These are phyloP conservation scores for Drosophila borborema DNA, from an alignment of 2,888 invertebrate genomes.

Conservation along the genomic window DNA sequence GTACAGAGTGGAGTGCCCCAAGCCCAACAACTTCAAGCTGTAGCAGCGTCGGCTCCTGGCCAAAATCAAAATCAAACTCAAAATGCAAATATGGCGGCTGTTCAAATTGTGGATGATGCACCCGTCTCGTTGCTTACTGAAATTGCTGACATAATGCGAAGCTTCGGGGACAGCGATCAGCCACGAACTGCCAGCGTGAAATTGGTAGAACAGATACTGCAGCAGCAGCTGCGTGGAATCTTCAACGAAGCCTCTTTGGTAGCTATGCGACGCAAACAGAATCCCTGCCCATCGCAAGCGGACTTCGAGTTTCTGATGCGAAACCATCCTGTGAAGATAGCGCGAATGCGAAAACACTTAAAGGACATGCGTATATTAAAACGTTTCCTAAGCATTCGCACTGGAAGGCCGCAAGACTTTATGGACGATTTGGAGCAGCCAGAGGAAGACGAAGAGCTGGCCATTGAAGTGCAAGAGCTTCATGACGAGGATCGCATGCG, in stretches of 20 bases:
- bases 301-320: conserved; percentile 94
- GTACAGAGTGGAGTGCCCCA: conserved; percentile 54
- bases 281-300: conserved; percentile 86
- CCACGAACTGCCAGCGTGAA: conserved; percentile 93
- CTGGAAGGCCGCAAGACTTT: conserved; percentile 82
- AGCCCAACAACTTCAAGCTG: conserved; percentile 33
- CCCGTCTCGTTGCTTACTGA: conserved; percentile 86
- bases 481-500: conserved; percentile 84
- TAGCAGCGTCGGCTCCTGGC: conserved; percentile 3
- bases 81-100: conserved; percentile 37
- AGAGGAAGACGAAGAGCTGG: conserved; percentile 86
- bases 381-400: conserved; percentile 81
- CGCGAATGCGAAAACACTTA: conserved; percentile 91
- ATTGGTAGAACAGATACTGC: conserved; percentile 93
- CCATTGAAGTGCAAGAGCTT: conserved; percentile 86
- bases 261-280: conserved; percentile 88
- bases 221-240: conserved; percentile 92
- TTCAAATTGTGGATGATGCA: conserved; percentile 68
- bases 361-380: conserved; percentile 86
- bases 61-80: conserved; percentile 17
- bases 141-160: conserved; percentile 95
- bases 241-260: conserved; percentile 91
- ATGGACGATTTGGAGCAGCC: conserved; percentile 85
- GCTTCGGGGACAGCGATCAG: conserved; percentile 95
- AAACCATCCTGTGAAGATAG: conserved; percentile 91